Conservation (phyloP, 2,888 invertebrate genomes). For the Osedax fenrisi region DNA sequence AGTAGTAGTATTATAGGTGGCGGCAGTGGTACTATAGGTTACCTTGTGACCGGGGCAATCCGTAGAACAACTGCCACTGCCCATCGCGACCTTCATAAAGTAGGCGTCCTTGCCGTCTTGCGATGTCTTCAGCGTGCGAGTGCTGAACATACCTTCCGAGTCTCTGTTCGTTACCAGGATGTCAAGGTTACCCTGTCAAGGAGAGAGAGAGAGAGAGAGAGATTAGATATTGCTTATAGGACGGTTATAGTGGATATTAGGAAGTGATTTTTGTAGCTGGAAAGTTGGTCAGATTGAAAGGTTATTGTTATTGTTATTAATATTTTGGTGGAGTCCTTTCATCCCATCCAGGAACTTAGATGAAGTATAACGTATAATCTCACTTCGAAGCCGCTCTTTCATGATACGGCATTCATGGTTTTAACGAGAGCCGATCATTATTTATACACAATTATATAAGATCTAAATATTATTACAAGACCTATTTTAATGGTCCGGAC, state of each 20-base stretch:
- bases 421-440: no score
- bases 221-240: neutral
- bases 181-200: neutral
- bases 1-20: no score
- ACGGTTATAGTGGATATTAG: neutral
- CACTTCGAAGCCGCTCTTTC: no score
- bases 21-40: no score
- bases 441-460: no score
- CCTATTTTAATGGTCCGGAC: no score
- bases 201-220: neutral
- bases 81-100: neutral
- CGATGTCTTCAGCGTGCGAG: neutral
- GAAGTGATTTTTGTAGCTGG: neutral
- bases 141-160: neutral
- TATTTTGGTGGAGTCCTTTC: no score
- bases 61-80: neutral
- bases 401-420: no score
- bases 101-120: neutral
- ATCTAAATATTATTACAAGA: no score
- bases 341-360: no score
- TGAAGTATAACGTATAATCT: no score
- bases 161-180: neutral
- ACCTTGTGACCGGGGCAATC: neutral
- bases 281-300: neutral
- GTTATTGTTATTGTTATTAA: no score